Percentiles rank a stretch among this genome's conserved stretches.
These are phyloP conservation scores for Xenopus petersii DNA, from an alignment of 2,797 vertebrate genomes.

Conservation along the genomic window DNA sequence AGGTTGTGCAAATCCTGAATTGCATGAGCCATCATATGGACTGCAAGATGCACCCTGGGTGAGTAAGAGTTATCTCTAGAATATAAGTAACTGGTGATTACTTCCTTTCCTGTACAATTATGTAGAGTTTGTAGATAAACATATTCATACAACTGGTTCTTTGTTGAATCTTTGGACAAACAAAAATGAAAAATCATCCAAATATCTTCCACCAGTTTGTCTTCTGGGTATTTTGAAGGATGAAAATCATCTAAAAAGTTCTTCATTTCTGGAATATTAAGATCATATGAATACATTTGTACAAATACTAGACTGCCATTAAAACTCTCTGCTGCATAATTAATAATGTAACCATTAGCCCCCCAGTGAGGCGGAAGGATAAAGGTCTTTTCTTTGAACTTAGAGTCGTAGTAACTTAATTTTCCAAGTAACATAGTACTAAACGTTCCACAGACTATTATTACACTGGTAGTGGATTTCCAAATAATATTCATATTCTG, in stretches of 20 bases:
- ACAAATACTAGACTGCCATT: background rate
- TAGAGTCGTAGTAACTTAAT: background rate
- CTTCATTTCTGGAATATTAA: background rate
- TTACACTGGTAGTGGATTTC: background rate
- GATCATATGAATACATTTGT: background rate
- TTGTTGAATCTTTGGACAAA: background rate
- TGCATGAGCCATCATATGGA: background rate
- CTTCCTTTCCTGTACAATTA: background rate
- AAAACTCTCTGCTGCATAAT: background rate
- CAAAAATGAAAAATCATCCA: background rate
- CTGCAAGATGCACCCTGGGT: background rate
- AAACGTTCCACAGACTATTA: conserved; percentile 9
- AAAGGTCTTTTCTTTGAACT: background rate
- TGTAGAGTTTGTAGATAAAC: background rate
- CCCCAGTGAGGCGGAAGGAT: background rate
- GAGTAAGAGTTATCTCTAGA: background rate
- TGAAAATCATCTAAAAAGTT: background rate
- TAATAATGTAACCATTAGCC: no score
- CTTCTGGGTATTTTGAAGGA: background rate
- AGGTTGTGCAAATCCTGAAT: background rate
- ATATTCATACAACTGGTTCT: background rate
- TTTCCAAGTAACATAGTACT: background rate
- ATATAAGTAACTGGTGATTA: background rate
- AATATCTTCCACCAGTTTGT: background rate
- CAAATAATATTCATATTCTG: background rate